Evolutionary conservation across 1,140 invertebrate species (phyloP), one percentile per base, ranked within the genome.

Genomic region (Bactericera cockerelli): DNA sequence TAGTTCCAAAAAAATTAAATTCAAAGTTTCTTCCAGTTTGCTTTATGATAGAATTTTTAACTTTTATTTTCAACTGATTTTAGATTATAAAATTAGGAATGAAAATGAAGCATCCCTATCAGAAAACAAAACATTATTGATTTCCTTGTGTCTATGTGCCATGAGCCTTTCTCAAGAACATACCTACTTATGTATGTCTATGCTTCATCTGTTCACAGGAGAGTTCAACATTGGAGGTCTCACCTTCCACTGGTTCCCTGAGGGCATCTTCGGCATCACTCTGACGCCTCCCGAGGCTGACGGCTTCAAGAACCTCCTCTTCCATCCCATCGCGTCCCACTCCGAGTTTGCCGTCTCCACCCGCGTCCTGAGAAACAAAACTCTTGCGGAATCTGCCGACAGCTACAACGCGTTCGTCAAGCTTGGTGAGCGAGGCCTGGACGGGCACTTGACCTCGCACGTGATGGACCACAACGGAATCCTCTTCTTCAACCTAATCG

Each of bases 241-340:
- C 1, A 87, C 87, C 67, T 89, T 87, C 74, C 84, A 88, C 70
- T 89, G 86, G 86, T 77, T 76, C 4, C 78, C 81, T 53, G 86
- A 89, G 70, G 86, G 86, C 4, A 84, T 89, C 49, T 89, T 89
- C 62, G 86, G 86, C 1, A 82, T 89, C 70, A 78, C 81, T 0
- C 66, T 87, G 2, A 81, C 84, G 0, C 79, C 84, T 1, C 68
- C 78, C 10, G 74, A 78, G 1, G 61, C 70, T 16, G 80, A 84
- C 63, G 84, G 83, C 31, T 84, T 73, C 63, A 77, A 82, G 60
- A 81, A 79, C 0, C 68, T 88, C 8, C 86, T 82, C 67, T 88
- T 89, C 71, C 84, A 82, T 66, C 84, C 86, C 1, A 67, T 89
- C 26, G 81, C 84, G 33, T 87, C 84, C 65, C 72, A 82, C 65